These are phyloP conservation scores for Chymomyza fuscimana DNA, from an alignment of 2,888 invertebrate species.

Conservation along the genomic window DNA sequence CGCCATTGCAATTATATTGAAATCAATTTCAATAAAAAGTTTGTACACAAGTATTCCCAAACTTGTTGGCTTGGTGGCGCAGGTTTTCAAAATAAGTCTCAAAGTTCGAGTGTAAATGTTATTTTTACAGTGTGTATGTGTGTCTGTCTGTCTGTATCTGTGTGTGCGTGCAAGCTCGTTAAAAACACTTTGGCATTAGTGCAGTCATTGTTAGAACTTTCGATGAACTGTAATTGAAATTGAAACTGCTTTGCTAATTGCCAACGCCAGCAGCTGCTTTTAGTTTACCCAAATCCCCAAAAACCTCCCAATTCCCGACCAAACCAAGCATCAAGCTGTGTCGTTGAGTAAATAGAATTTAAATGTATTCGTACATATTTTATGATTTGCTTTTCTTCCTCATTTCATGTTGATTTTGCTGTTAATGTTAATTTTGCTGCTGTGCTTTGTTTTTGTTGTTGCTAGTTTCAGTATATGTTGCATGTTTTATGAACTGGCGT, in stretches of 20 bases:
- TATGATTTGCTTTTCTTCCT: slow-evolving; percentile 50
- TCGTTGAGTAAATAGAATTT: slow-evolving; percentile 37
- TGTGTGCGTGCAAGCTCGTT: slow-evolving; percentile 52
- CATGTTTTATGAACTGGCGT: slow-evolving; percentile 5
- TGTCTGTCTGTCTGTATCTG: slow-evolving; percentile 12
- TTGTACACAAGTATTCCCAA: slow-evolving; percentile 42
- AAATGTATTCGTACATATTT: slow-evolving; percentile 67
- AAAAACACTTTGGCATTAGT: slow-evolving; percentile 65
- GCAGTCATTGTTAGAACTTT: slow-evolving; percentile 63
- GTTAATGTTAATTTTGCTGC: background rate
- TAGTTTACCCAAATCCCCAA: background rate
- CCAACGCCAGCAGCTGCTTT: slow-evolving; percentile 37
- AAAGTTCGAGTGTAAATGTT: slow-evolving; percentile 43
- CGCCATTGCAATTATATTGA: slow-evolving; percentile 70
- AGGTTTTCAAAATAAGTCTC: slow-evolving; percentile 44
- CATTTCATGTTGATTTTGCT: background rate
- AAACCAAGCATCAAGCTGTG: slow-evolving; percentile 1
- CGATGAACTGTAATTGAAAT: slow-evolving; percentile 73
- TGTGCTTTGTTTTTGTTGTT: background rate
- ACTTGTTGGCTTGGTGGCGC: slow-evolving; percentile 64
- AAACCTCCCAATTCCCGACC: background rate
- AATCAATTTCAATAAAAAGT: slow-evolving; percentile 74
- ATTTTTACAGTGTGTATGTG: slow-evolving; percentile 23
- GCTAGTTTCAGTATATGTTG: background rate
- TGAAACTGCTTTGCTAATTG: slow-evolving; percentile 68